phyloP scores from a whole-genome alignment of 2,797 vertebrate species.

The Esox masquinongy region DNA sequence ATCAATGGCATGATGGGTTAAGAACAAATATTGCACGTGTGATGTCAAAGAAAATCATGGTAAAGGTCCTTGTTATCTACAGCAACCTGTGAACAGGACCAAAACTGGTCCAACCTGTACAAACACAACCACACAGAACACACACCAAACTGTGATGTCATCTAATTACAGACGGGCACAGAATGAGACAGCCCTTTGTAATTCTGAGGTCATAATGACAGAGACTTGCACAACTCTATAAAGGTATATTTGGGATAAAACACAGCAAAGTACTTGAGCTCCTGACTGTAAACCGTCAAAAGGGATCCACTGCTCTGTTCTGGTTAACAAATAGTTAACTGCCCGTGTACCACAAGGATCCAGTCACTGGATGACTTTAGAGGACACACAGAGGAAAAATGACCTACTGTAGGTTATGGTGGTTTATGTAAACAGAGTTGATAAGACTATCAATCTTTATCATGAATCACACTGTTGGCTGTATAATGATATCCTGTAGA shows the following conservation, averaged over 20 bases:
- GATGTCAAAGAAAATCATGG: background rate
- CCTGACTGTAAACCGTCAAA: constrained; percentile 31
- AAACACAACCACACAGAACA: constrained; percentile 41
- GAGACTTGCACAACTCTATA: constrained; percentile 7
- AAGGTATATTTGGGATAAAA: constrained; percentile 12
- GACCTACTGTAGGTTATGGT: background rate
- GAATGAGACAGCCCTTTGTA: constrained; percentile 29
- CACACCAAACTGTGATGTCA: constrained; percentile 42
- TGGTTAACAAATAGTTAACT: constrained; percentile 20
- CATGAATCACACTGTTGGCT: background rate
- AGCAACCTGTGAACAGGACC: constrained; percentile 28
- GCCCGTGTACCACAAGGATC: constrained; percentile 22
- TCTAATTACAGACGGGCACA: constrained; percentile 40
- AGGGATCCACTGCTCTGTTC: constrained; percentile 17
- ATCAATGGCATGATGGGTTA: background rate
- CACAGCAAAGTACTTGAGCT: constrained; percentile 21
- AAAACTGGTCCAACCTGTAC: constrained; percentile 36
- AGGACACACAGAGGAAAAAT: constrained; percentile 13
- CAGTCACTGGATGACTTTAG: constrained; percentile 24
- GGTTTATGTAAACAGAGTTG: constrained; percentile 7
- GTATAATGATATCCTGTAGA: background rate
- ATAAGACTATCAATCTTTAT: constrained; percentile 18
- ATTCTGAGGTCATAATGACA: constrained; percentile 29
- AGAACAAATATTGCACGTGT: background rate
- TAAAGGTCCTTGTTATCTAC: constrained; percentile 37